Evolutionary conservation across 2,113 vertebrate species (phyloP), one percentile per base, ranked within the genome.

Genomic region (Pogonocichla stellata): DNA sequence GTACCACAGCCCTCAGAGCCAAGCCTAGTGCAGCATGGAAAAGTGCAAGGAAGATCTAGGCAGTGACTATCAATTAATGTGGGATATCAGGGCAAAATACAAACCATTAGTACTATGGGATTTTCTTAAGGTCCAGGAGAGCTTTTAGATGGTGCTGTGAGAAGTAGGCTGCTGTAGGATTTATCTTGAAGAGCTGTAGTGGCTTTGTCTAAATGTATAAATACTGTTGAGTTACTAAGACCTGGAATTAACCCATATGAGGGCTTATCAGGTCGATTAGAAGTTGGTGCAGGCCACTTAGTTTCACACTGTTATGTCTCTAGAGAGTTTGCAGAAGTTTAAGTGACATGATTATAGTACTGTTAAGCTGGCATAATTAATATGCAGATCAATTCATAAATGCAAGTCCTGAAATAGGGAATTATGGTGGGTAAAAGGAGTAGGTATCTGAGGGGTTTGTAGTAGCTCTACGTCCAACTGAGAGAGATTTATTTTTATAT

Each of bases 21-120:
- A 65, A 40, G 33, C 28, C 50, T 65, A 28, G 29, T 66, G 40
- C 56, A 24, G 28, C 15, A 8, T 28, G 43, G 58, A 45, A 48
- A 61, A 65, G 10, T 18, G 11, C 58, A 47, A 45, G 47, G 69
- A 75, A 56, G 51, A 62, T 82, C 42, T 70, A 40, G 64, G 34
- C 40, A 34, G 18, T 36, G 23, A 38, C 19, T 80, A 7, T 71
- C 51, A 53, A 2, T 48, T 4, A 56, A 16, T 64, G 13, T 84
- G 33, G 28, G 42, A 14, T 80, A 88, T 42, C 11, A 26, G 83
- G 75, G 42, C 33, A 86, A 80, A 74, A 66, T 26, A 48, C 0
- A 0, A 60, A 36, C 16, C 1, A 19, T 26, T 75, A 36, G 13
- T n/a, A 36, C 34, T 31, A 6, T 7, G 24, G 69, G 25, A 36